Evolutionary conservation across 2,113 vertebrate genomes (phyloP).

Genomic region (Geococcyx californianus): DNA sequence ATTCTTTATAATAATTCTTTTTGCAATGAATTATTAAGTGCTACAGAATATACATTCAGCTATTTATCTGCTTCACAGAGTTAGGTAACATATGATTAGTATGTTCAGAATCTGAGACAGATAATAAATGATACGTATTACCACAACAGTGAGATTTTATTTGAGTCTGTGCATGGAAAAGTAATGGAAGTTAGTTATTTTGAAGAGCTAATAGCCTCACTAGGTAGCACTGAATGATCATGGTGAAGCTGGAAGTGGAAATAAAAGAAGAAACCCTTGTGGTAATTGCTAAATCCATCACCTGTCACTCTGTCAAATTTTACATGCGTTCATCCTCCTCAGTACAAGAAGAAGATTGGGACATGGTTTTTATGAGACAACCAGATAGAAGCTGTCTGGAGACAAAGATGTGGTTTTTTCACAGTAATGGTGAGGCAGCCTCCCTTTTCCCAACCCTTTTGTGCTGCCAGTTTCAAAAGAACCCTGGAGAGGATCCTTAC

Average conservation of each 20-base stretch:
- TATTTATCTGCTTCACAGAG: neutral
- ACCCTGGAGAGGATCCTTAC: neutral
- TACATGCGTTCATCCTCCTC: neutral
- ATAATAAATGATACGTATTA: neutral
- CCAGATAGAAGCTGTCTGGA: neutral
- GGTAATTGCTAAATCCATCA: neutral
- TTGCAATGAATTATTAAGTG: neutral
- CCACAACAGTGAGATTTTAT: neutral
- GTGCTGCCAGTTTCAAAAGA: neutral
- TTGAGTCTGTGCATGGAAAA: neutral
- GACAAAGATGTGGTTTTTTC: neutral
- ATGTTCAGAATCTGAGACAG: neutral
- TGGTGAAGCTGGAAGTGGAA: neutral
- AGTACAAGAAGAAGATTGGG: neutral
- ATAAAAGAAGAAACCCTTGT: neutral
- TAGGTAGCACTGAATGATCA: neutral
- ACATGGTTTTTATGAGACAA: neutral
- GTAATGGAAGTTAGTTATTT: neutral
- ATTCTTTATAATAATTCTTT: neutral
- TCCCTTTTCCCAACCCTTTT: neutral
- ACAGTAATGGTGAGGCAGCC: neutral
- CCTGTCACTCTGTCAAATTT: neutral
- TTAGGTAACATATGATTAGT: neutral
- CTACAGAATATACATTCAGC: neutral
- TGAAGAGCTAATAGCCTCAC: neutral